Evolutionary conservation across 2,888 invertebrate genomes (phyloP), one percentile per base, ranked within the genome.

Genomic region (Eumerus sabulonum): DNA sequence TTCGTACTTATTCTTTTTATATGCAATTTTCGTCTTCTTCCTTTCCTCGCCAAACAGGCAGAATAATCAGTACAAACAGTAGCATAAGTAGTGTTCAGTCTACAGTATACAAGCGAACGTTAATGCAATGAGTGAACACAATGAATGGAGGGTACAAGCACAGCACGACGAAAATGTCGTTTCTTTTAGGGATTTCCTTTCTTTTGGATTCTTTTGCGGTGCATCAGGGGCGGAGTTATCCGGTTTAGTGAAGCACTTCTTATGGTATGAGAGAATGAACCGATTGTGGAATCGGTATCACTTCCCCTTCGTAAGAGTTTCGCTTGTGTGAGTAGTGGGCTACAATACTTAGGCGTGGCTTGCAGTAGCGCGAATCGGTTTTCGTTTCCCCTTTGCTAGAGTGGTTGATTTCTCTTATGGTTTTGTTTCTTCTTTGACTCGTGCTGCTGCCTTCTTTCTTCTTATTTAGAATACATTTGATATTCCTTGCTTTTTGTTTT

Each of bases 221-320:
- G 74, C 79, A 71, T 56, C 16, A n/a, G 7, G 74, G 79, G 79
- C 74, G 79, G 79, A 79, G 79, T 79, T 74, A 74, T 38, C 35
- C 64, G 12, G 40, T 48, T 12, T 57, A 50, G 51, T 13, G 66
- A 57, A 44, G 76, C 16, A 47, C 42, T 12, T 51, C 35, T 9
- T 1, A 38, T n/a, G 57, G 45, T 13, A 53, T 13, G 14, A 16
- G 56, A 47, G 16, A 74, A 13, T 44, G 36, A 79, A 79, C 79
- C 79, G 79, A 36, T 79, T 74, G n/a, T n/a, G 74, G 45, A 19
- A 59, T 9, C 4, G 48, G 27, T 47, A 11, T 3, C 40, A 27
- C 42, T 79, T 79, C 79, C 74, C 79, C 79, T 74, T 36, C 59
- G 38, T 1, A 9, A 4, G 4, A 12, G 11, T 0, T 59, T 16